A percentile compares a stretch with the other conserved stretches of the same genome.
These are phyloP conservation scores for Phymorhynchus buccinoides DNA, from an alignment of 1,140 invertebrate genomes.

Conservation along the genomic window DNA sequence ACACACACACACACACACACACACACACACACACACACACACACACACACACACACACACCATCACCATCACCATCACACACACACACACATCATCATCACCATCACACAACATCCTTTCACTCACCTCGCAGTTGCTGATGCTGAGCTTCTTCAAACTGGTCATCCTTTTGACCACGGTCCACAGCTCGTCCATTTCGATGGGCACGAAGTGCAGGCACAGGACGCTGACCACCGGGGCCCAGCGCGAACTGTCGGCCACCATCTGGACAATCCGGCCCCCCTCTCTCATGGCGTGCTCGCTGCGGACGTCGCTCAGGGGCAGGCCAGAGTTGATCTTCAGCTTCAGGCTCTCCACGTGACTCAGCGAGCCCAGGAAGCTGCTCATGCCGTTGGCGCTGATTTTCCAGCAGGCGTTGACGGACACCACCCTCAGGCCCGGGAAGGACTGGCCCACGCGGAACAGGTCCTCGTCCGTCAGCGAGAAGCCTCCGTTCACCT, in stretches of 20 bases:
- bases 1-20: no score
- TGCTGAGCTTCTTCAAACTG: slow-evolving; percentile 62
- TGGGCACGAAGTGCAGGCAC: slow-evolving; percentile 66
- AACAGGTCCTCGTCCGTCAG: slow-evolving; percentile 59
- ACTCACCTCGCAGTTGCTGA: slow-evolving; percentile 69
- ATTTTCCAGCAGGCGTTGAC: slow-evolving; percentile 68
- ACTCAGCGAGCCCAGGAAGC: slow-evolving; percentile 49
- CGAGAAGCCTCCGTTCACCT: slow-evolving; percentile 65
- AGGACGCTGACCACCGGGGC: slow-evolving; percentile 54
- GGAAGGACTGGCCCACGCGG: slow-evolving; percentile 55
- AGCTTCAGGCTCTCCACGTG: slow-evolving; percentile 60
- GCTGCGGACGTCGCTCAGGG: slow-evolving; percentile 59
- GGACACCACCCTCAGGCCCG: slow-evolving; percentile 57
- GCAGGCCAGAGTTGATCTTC: slow-evolving; percentile 66
- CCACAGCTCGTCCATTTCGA: slow-evolving; percentile 68
- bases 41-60: not conserved
- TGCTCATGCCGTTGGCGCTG: slow-evolving; percentile 52
- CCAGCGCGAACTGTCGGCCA: slow-evolving; percentile 43
- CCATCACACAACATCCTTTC: not conserved
- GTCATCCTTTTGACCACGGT: slow-evolving; percentile 58
- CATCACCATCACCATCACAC: no score
- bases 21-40: no score
- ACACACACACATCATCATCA: not conserved
- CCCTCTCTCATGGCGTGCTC: slow-evolving; percentile 62
- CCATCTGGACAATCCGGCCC: slow-evolving; percentile 48